Evolutionary conservation across 1,140 invertebrate genomes (phyloP), one percentile per base, ranked within the genome.

Genomic region (Drosophila mayri): DNA sequence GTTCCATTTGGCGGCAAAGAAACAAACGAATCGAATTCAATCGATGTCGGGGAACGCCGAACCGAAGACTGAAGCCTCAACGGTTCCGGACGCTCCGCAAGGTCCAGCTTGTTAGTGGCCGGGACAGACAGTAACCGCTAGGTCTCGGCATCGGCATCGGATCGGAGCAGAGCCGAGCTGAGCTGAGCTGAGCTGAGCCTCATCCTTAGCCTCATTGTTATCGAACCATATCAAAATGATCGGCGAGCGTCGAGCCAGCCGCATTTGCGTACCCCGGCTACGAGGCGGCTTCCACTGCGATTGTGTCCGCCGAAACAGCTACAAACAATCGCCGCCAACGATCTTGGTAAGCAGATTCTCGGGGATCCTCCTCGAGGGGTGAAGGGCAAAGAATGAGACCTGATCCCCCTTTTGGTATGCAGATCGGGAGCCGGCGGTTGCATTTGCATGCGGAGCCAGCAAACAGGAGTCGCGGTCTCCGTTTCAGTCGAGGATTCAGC

Each of bases 211-310:
- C 80, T 80, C 85, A 90, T 88, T 88, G 84, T 88, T 88, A 88
- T 88, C 85, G 85, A 90, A 78, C 84, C 83, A 90, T 88, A 88
- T 88, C 85, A 88, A 88, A 88, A 90, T 90, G 86, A 90, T 88
- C 85, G 73, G 81, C 79, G 49, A 83, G 64, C 79, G 66, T 82
- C 64, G 78, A 59, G 58, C 76, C 75, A 50, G 76, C 78, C 74
- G 71, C 81, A 88, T 90, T 88, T 90, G 85, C 85, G 85, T 88
- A 88, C 81, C 66, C 73, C 77, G 78, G 74, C 74, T 58, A 60
- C 40, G 18, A 9, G 47, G 38, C 37, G 20, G 16, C 11, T n/a
- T 30, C 22, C 16, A 44, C 58, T 83, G 64, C 79, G 84, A 79
- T 86, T 86, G 70, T 65, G 83, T 68, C 66, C 68, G 62, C 55